Base-by-base conservation (phyloP, 2,888 invertebrate genomes). In the Ichneumoninae sp. region DNA sequence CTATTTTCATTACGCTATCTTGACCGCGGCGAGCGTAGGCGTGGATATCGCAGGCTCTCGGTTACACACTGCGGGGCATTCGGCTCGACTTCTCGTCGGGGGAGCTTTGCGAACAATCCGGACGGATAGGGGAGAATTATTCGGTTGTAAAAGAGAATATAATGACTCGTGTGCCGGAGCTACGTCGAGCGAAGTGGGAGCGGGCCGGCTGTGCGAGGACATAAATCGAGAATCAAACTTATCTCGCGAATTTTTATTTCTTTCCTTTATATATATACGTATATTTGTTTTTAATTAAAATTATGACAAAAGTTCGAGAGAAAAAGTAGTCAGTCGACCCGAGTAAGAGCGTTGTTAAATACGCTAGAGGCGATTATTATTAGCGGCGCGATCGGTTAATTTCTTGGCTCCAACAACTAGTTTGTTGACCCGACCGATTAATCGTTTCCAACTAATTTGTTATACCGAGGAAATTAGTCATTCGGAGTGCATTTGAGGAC, bases 81-180 rank as follows among this genome's bases (percentile, higher is more conserved):
- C 30, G 13, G 26, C 76, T 7, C 22, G 26, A 36, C 7, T 22
- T 52, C 22, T 5, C n/a, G 54, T 22, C 36, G 66, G 3, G 19
- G 19, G 50, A 40, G 26, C 68, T 65, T n/a, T 52, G 40, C 60
- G 22, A 66, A 52, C 65, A 26, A 50, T 33, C 13, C 33, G 22
- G 26, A 19, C 19, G 22, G 74, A 75, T 75, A 75, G 65, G 44
- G 22, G 74, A 65, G 74, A 75, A 65, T 75, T 65, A 65, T 75
- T 50, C 62, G 62, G 30, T 44, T n/a, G 57, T 54, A 54, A 57
- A 44, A 57, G 57, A 40, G 57, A 71, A 71, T 57, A 40, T 57
- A 57, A 71, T 36, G 10, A 40, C 22, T 40, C 0, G 3, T 22
- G 40, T 44, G 4, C 19, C 1, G 66, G 6, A 26, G 40, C 10